Percentiles rank a stretch among this genome's conserved stretches.
These are phyloP conservation scores for Epinephelus fuscoguttatus DNA, from an alignment of 2,113 vertebrate genomes.

Conservation along the genomic window DNA sequence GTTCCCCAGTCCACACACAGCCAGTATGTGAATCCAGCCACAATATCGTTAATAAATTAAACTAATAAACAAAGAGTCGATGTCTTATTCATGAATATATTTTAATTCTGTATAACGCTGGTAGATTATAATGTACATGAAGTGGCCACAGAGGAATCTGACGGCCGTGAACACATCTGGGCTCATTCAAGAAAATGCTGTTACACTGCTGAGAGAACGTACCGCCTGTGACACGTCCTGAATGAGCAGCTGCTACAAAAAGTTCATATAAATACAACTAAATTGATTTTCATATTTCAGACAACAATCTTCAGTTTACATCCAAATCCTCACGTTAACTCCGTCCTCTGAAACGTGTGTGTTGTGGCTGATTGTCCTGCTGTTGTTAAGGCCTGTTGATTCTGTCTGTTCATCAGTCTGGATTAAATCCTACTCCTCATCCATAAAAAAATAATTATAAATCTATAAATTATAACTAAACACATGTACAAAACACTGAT, in stretches of 20 bases:
- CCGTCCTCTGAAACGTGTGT: not conserved
- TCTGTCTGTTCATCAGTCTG: constrained; percentile 2
- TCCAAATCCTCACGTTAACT: not conserved
- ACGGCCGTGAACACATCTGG: constrained; percentile 2
- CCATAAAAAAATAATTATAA: constrained; percentile 48
- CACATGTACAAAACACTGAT: constrained; percentile 49
- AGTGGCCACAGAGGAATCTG: constrained; percentile 15
- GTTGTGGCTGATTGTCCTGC: constrained; percentile 55
- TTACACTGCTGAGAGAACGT: constrained; percentile 21
- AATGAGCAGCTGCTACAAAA: not conserved
- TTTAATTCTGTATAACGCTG: constrained; percentile 63
- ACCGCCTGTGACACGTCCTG: constrained; percentile 1
- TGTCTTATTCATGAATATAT: constrained; percentile 41
- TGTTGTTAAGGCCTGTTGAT: constrained; percentile 43
- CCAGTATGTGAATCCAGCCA: not conserved
- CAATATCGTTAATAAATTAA: not conserved
- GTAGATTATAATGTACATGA: constrained; percentile 41
- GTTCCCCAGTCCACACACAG: not conserved
- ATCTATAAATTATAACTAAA: constrained; percentile 64
- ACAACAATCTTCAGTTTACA: constrained; percentile 17
- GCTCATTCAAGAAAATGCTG: not conserved
- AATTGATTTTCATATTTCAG: constrained; percentile 33
- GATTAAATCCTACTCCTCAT: constrained; percentile 23
- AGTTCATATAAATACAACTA: constrained; percentile 51
- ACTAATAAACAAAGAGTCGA: not conserved